phyloP scores from a whole-genome alignment of 2,797 vertebrate species.

The Mionectes olivaceus region DNA sequence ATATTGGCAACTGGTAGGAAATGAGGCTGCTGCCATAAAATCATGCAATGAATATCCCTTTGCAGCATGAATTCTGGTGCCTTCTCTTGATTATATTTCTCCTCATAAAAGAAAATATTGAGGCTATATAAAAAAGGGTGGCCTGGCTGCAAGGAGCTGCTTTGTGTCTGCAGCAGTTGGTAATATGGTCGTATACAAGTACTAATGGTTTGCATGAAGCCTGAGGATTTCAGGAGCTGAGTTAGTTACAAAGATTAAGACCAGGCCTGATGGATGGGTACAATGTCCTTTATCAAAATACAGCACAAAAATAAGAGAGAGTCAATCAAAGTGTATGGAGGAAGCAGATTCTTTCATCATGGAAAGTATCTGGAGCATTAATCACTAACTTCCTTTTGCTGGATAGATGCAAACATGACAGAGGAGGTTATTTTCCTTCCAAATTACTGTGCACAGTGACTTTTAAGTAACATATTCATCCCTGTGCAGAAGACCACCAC shows the following conservation, averaged over 20 bases:
- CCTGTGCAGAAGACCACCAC: background rate
- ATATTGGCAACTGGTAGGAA: background rate
- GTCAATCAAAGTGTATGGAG: background rate
- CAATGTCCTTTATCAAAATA: constrained; percentile 13
- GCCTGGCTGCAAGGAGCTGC: background rate
- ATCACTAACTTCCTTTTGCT: background rate
- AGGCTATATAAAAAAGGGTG: background rate
- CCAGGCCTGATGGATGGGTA: background rate
- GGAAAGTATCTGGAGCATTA: background rate
- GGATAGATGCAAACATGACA: background rate
- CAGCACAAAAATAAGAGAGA: background rate
- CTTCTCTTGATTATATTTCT: background rate
- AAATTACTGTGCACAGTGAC: background rate
- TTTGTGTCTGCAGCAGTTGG: background rate
- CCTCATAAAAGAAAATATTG: background rate
- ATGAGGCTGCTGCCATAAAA: background rate
- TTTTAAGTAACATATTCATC: background rate
- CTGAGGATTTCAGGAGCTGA: background rate
- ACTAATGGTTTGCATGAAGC: background rate
- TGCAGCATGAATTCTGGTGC: background rate
- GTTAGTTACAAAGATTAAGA: background rate
- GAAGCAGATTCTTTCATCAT: background rate
- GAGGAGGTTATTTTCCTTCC: constrained; percentile 6
- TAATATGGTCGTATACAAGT: background rate
- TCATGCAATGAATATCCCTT: background rate